Evolutionary conservation across 2,113 vertebrate species (phyloP).

Genomic region (Herpailurus yagouaroundi): DNA sequence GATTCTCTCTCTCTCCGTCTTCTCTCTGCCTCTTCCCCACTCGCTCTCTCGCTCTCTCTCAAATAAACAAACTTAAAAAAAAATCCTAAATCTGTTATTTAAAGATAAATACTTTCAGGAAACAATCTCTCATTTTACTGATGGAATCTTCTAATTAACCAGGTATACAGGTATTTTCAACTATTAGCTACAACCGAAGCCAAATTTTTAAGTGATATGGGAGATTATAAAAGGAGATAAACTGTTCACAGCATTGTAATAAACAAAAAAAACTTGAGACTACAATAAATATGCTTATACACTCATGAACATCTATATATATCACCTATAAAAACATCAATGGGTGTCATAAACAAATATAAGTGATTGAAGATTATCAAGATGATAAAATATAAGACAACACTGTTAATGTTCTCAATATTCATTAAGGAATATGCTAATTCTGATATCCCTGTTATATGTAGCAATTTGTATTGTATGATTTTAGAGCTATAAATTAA

Average conservation of each 20-base stretch:
- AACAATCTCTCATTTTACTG: neutral
- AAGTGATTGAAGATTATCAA: neutral
- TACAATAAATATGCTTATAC: neutral
- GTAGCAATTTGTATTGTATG: neutral
- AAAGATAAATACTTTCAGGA: neutral
- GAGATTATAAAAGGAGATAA: neutral
- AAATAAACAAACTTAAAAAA: neutral
- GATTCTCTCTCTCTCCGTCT: no score
- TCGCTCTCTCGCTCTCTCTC: no score
- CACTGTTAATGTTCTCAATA: neutral
- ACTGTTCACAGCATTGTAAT: neutral
- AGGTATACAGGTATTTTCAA: neutral
- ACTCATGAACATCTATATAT: accelerated
- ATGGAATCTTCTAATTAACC: neutral
- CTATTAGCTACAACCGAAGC: neutral
- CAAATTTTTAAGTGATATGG: neutral
- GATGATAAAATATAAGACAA: neutral
- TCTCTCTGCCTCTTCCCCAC: no score
- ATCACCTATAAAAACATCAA: neutral
- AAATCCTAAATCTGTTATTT: neutral
- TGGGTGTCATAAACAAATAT: neutral
- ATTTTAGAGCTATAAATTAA: neutral
- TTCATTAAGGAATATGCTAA: neutral
- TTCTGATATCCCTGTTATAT: neutral
- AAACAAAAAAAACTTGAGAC: neutral